These are phyloP conservation scores for Holothuria leucospilota DNA, from an alignment of 53 echinoderm and acorn worm species.

Conservation along the genomic window DNA sequence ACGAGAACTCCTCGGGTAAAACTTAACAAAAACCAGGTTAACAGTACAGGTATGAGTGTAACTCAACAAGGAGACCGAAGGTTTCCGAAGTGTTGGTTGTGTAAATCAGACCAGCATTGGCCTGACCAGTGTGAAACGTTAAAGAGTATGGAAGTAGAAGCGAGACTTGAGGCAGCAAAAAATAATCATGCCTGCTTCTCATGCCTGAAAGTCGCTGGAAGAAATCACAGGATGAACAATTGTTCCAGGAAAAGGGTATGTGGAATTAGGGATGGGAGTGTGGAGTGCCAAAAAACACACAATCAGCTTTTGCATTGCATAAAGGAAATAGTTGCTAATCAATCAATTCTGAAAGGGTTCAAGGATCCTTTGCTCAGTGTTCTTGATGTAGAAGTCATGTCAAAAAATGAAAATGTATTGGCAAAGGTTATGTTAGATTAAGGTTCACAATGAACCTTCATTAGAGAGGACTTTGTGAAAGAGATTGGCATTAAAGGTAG, in stretches of 20 bases:
- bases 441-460: slow-evolving; percentile 12
- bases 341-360: too few species aligned
- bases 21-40: background rate
- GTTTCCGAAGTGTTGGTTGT: background rate
- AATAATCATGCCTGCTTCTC: slow-evolving; percentile 48
- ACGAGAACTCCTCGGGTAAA: background rate
- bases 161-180: slow-evolving; percentile 18
- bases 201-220: slow-evolving; percentile 42
- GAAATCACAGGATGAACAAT: slow-evolving; percentile 35
- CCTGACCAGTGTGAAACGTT: slow-evolving; percentile 23
- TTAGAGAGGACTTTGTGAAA: background rate
- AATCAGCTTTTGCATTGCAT: slow-evolving; percentile 25
- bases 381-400: slow-evolving; percentile 24
- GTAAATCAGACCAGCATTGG: slow-evolving; percentile 1
- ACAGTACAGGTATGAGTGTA: background rate
- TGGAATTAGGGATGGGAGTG: slow-evolving; percentile 5
- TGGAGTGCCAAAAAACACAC: slow-evolving; percentile 9
- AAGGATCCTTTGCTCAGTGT: background rate
- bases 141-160: slow-evolving; percentile 6
- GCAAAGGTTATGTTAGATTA: slow-evolving; percentile 19
- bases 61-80: background rate
- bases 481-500: background rate
- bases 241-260: slow-evolving; percentile 39
- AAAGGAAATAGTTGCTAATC: too few species aligned
- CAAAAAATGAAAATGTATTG: background rate